Percentiles rank a stretch among this genome's conserved stretches.
phyloP scores from a whole-genome alignment of 2,797 vertebrate species.

The Acanthurus leucopareius region DNA sequence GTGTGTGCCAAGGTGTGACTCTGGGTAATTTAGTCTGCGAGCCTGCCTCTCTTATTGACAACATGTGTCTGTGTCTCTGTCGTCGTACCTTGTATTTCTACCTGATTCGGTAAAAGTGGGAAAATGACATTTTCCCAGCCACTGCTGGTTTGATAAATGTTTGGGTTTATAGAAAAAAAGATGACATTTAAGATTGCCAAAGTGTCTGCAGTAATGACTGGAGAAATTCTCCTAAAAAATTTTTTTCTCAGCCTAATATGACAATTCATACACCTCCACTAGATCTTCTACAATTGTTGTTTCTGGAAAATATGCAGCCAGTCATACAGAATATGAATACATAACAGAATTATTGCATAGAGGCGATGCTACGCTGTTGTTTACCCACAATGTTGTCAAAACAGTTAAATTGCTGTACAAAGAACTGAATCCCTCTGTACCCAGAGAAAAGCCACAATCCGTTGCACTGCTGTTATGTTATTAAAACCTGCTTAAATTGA shows the following conservation, averaged over 20 bases:
- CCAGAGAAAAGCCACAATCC: not conserved
- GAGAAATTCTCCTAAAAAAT: not conserved
- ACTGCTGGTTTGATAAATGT: not conserved
- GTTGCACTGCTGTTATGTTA: not conserved
- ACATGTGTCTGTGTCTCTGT: conserved; percentile 43
- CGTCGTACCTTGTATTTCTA: conserved; percentile 21
- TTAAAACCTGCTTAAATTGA: conserved; percentile 20
- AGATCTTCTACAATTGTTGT: not conserved
- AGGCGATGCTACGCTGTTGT: too few species aligned
- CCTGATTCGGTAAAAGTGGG: not conserved
- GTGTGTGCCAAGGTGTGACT: conserved; percentile 75
- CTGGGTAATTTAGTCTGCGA: conserved; percentile 67
- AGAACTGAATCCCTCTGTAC: too few species aligned
- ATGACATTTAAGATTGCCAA: conserved; percentile 3
- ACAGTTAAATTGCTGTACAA: too few species aligned
- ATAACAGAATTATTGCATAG: too few species aligned
- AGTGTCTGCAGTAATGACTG: not conserved
- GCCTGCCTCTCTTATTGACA: conserved; percentile 57
- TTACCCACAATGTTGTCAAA: too few species aligned
- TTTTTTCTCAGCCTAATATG: not conserved
- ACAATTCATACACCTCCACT: not conserved
- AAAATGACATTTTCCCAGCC: not conserved
- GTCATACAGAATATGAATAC: not conserved
- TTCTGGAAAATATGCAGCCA: not conserved
- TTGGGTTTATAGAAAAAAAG: conserved; percentile 4